phyloP scores from a whole-genome alignment of 2,888 invertebrate genomes.

The Cheiracanthium punctorium region DNA sequence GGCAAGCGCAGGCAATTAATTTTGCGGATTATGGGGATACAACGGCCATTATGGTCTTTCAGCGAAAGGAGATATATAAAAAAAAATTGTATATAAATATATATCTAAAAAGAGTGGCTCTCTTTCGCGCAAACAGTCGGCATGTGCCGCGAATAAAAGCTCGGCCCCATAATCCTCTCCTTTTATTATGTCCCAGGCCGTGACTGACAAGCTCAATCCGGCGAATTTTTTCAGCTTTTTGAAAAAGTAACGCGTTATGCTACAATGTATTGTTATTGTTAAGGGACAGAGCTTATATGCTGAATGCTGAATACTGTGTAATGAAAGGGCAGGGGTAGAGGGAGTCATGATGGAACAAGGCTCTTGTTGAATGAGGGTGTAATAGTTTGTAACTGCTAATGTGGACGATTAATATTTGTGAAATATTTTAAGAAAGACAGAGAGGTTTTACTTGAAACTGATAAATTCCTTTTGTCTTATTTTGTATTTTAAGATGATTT shows the following conservation, averaged over 20 bases:
- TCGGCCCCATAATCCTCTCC: slow-evolving; percentile 45
- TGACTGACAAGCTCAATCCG: slow-evolving; percentile 57
- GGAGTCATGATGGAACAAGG: background rate
- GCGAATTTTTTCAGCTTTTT: slow-evolving; percentile 37
- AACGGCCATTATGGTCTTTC: slow-evolving; percentile 69
- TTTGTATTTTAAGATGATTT: no score
- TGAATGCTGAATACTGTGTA: background rate
- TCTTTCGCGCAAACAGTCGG: slow-evolving; percentile 21
- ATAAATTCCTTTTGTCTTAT: no score
- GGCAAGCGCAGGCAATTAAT: slow-evolving; percentile 68
- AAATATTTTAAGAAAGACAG: no score
- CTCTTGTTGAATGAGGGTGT: background rate
- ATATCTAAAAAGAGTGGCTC: background rate
- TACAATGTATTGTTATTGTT: slow-evolving; percentile 8
- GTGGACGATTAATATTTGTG: no score
- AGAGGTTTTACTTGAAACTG: no score
- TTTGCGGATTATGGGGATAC: slow-evolving; percentile 69
- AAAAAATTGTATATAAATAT: no score
- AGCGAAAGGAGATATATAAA: slow-evolving; percentile 37
- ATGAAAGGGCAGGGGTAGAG: background rate
- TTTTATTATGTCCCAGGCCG: slow-evolving; percentile 53
- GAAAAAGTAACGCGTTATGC: background rate
- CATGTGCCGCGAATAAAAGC: slow-evolving; percentile 17
- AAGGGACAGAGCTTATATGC: background rate
- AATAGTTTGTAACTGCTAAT: background rate